These are phyloP conservation scores for Halictus rubicundus DNA, from an alignment of 1,140 invertebrate species.

Conservation along the genomic window DNA sequence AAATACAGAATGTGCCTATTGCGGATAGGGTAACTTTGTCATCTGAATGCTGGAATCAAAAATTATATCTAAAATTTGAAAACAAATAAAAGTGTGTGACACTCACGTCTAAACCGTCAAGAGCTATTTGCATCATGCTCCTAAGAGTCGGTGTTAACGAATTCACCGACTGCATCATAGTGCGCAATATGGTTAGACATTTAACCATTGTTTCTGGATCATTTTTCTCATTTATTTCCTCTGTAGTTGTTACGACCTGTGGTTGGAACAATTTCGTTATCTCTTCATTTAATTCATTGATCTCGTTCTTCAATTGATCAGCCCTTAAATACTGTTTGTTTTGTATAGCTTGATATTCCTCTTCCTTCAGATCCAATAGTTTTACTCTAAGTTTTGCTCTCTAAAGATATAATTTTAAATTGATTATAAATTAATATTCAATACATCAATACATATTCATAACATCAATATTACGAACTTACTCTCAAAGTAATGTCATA, in stretches of 20 bases:
- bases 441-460: no score
- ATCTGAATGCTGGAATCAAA: constrained; percentile 67
- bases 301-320: constrained; percentile 75
- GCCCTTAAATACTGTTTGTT: constrained; percentile 81
- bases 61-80: constrained; percentile 27
- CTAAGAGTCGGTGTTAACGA: constrained; percentile 73
- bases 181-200: constrained; percentile 76
- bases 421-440: background rate
- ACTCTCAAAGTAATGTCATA: constrained; percentile 72
- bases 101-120: constrained; percentile 65
- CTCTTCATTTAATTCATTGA: constrained; percentile 61
- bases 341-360: constrained; percentile 81
- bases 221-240: constrained; percentile 71
- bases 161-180: constrained; percentile 72
- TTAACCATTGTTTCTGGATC: constrained; percentile 76
- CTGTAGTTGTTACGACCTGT: constrained; percentile 1
- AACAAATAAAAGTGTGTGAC: background rate
- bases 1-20: constrained; percentile 69
- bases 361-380: constrained; percentile 81
- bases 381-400: constrained; percentile 82
- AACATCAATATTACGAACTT: constrained; percentile 14
- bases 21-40: constrained; percentile 68
- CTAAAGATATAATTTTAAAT: constrained; percentile 68
- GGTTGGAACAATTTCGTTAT: constrained; percentile 55
- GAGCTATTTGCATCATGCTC: constrained; percentile 69